Percentiles rank a stretch among this genome's conserved stretches.
These are phyloP conservation scores for Lasius fuliginosus DNA, from an alignment of 2,888 invertebrate genomes.

Conservation along the genomic window DNA sequence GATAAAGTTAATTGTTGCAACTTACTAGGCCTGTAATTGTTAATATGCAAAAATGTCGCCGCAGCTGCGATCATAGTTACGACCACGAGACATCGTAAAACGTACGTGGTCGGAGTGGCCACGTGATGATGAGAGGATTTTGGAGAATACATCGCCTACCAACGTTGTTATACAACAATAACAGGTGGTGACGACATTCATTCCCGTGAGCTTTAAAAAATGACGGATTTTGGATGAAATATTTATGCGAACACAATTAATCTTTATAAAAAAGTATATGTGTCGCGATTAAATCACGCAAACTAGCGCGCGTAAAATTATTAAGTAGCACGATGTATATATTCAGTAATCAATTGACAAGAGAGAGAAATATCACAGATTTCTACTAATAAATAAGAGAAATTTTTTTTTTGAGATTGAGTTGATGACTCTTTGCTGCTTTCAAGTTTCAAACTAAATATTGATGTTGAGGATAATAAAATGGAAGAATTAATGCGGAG, in stretches of 20 bases:
- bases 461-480: slow-evolving; percentile 8
- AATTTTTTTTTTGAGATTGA: background rate
- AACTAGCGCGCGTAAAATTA: background rate
- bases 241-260: background rate
- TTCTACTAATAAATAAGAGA: background rate
- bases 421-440: background rate
- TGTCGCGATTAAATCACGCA: background rate
- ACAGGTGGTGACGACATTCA: slow-evolving; percentile 78
- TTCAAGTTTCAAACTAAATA: background rate
- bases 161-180: slow-evolving; percentile 73
- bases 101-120: slow-evolving; percentile 75
- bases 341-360: background rate
- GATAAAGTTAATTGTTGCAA: slow-evolving; percentile 55
- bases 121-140: slow-evolving; percentile 63
- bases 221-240: background rate
- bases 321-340: background rate
- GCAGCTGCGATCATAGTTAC: slow-evolving; percentile 81
- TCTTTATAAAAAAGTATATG: background rate
- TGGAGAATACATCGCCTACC: slow-evolving; percentile 79
- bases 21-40: slow-evolving; percentile 84
- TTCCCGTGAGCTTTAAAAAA: background rate
- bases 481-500: slow-evolving; percentile 12
- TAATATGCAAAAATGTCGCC: slow-evolving; percentile 83
- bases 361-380: background rate
- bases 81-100: slow-evolving; percentile 79